These are phyloP conservation scores for Ophion ellenae DNA, from an alignment of 2,888 invertebrate genomes.

Conservation along the genomic window DNA sequence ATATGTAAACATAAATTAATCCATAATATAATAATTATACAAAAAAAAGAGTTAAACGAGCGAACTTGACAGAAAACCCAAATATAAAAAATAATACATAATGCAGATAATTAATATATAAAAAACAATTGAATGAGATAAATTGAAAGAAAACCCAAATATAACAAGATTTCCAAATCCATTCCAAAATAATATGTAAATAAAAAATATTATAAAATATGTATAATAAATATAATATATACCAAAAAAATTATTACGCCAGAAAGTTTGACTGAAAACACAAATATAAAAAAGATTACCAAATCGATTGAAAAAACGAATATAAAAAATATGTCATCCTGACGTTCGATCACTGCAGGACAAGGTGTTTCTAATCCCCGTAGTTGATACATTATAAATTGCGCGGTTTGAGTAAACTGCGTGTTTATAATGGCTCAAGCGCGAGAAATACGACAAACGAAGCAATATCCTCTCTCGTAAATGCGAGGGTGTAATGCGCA, in stretches of 20 bases:
- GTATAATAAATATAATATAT: too few relatives aligned
- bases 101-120: background rate
- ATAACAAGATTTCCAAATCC: background rate
- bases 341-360: slow-evolving; percentile 1
- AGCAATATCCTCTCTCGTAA: slow-evolving; percentile 61
- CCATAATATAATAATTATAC: too few relatives aligned
- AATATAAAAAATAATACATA: background rate
- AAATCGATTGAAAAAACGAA: background rate
- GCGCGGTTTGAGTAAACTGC: slow-evolving; percentile 58
- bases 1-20: too few relatives aligned
- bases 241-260: too few relatives aligned
- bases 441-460: slow-evolving; percentile 58
- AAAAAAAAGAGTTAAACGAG: too few relatives aligned
- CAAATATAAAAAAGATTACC: background rate
- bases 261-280: background rate
- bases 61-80: too few relatives aligned
- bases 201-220: background rate
- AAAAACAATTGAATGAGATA: background rate
- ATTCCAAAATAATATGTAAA: background rate
- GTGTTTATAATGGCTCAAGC: slow-evolving; percentile 47
- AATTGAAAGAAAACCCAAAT: background rate
- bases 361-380: slow-evolving; percentile 24
- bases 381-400: slow-evolving; percentile 53
- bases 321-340: background rate
- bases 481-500: slow-evolving; percentile 56